phyloP scores from a whole-genome alignment of 2,888 invertebrate species.

The Lepas anatifera region DNA sequence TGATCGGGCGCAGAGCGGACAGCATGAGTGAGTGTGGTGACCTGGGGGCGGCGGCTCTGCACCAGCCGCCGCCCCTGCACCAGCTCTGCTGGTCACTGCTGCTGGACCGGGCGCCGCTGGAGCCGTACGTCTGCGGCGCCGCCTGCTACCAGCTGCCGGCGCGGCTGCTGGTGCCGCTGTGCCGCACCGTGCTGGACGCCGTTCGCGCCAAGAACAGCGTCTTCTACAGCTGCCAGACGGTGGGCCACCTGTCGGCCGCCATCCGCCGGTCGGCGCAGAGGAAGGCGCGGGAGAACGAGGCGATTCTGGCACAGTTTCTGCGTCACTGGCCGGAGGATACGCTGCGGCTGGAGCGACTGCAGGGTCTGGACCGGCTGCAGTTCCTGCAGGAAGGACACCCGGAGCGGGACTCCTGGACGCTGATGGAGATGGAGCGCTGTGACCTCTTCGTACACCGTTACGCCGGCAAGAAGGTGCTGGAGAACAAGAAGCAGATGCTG shows the following conservation, averaged over 20 bases:
- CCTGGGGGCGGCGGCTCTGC: too few species aligned
- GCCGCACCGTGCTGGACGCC: not conserved
- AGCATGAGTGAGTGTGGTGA: too few species aligned
- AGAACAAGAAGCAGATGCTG: conserved; percentile 5
- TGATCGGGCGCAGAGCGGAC: too few species aligned
- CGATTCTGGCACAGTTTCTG: not conserved
- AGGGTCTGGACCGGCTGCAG: not conserved
- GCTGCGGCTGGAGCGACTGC: not conserved
- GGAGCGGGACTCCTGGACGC: not conserved
- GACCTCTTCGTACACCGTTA: not conserved
- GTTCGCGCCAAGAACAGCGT: not conserved
- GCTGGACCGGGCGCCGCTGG: not conserved
- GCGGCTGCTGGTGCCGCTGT: not conserved
- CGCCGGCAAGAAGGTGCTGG: not conserved
- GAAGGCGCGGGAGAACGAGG: conserved; percentile 5
- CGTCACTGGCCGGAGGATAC: not conserved
- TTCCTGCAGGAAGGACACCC: not conserved
- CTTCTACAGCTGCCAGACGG: conserved; percentile 6
- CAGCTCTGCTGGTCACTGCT: not conserved
- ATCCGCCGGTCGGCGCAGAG: not conserved
- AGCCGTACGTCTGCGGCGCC: not conserved
- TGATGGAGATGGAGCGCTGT: not conserved
- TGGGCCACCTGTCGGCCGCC: not conserved
- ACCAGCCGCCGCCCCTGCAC: not conserved
- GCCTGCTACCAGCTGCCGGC: conserved; percentile 7